Evolutionary conservation across 2,888 invertebrate genomes (phyloP).

Genomic region (Fabriciana adippe): DNA sequence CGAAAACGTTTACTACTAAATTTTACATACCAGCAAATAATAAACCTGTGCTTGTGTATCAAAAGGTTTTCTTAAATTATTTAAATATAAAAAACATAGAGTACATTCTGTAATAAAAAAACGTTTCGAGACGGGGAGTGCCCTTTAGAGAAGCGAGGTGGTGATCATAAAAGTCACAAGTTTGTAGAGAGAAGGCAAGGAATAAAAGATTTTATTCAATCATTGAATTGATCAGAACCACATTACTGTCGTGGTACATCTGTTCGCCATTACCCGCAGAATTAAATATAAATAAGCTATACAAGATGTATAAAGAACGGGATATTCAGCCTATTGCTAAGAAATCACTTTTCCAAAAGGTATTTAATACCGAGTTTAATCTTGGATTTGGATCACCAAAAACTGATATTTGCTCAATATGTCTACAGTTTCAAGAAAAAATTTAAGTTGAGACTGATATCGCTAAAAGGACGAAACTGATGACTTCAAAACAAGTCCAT

Average conservation of each 20-base stretch:
- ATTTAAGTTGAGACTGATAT: conserved; percentile 42
- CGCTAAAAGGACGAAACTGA: conserved; percentile 39
- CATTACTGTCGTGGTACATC: too few relatives aligned
- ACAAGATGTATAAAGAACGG: conserved; percentile 12
- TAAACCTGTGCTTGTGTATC: conserved; percentile 16
- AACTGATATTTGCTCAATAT: conserved; percentile 36
- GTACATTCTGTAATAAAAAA: conserved; percentile 7
- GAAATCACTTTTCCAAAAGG: conserved; percentile 10
- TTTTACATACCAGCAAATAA: conserved; percentile 18
- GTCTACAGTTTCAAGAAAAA: conserved; percentile 37
- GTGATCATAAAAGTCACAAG: too few relatives aligned
- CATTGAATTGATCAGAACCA: too few relatives aligned
- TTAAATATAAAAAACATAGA: conserved; percentile 12
- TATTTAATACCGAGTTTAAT: conserved; percentile 17
- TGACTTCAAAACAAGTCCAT: conserved; percentile 42
- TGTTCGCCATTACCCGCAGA: background rate
- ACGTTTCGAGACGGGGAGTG: too few relatives aligned
- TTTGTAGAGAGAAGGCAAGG: too few relatives aligned
- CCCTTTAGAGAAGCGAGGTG: too few relatives aligned
- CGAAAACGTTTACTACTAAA: conserved; percentile 19
- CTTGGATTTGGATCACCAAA: conserved; percentile 39
- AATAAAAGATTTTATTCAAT: too few relatives aligned
- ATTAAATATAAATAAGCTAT: conserved; percentile 14
- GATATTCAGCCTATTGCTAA: conserved; percentile 8
- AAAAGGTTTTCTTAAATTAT: conserved; percentile 19